Conservation (phyloP, 1,140 invertebrate species). For the Trichonephila clavata region DNA sequence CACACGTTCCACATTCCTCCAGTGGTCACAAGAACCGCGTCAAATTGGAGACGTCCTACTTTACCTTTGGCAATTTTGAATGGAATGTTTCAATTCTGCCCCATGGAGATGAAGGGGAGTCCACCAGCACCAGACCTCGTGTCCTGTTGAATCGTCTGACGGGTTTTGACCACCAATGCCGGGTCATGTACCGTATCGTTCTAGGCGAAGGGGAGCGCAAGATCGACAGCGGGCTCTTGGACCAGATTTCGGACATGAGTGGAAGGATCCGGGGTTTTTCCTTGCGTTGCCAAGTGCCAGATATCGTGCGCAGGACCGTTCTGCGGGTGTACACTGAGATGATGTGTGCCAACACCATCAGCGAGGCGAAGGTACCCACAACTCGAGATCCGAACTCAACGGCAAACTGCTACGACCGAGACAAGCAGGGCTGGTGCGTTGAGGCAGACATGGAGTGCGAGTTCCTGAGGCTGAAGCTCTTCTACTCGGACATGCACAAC, state of each 20-base stretch:
- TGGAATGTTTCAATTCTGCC: slow-evolving; percentile 86
- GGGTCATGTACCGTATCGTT: slow-evolving; percentile 87
- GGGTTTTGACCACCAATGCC: slow-evolving; percentile 90
- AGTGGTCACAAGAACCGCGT: slow-evolving; percentile 68
- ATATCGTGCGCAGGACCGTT: slow-evolving; percentile 79
- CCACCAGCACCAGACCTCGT: slow-evolving; percentile 24
- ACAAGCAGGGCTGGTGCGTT: slow-evolving; percentile 92
- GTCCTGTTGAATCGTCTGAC: slow-evolving; percentile 86
- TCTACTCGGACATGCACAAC: slow-evolving; percentile 92
- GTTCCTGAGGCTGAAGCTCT: slow-evolving; percentile 86
- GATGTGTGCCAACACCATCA: slow-evolving; percentile 88
- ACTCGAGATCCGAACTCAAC: slow-evolving; percentile 73
- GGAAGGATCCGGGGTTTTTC: slow-evolving; percentile 89
- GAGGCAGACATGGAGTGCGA: slow-evolving; percentile 90
- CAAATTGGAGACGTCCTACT: slow-evolving; percentile 87
- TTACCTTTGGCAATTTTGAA: slow-evolving; percentile 90
- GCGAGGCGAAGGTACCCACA: slow-evolving; percentile 84
- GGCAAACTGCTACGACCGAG: slow-evolving; percentile 90
- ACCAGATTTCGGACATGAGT: slow-evolving; percentile 89
- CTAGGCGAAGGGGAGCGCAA: slow-evolving; percentile 88
- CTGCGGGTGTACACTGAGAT: slow-evolving; percentile 88
- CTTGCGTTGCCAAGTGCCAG: slow-evolving; percentile 84
- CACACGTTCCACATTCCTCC: slow-evolving; percentile 80
- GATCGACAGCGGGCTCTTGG: slow-evolving; percentile 89
- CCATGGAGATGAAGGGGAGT: slow-evolving; percentile 45